phyloP scores from a whole-genome alignment of 1,140 invertebrate species.

The Nymphalis io region DNA sequence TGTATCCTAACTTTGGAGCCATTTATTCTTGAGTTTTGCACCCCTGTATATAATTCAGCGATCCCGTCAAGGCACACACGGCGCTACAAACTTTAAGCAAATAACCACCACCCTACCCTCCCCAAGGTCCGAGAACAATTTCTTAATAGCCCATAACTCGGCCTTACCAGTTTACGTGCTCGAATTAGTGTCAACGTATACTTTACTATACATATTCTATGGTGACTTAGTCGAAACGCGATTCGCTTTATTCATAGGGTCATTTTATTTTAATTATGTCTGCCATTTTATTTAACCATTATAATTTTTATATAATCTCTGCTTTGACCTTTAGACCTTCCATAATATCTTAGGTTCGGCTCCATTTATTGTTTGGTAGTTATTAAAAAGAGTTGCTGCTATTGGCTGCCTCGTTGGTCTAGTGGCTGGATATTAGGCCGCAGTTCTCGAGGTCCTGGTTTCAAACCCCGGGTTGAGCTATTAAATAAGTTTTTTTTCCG shows the following conservation, averaged over 20 bases:
- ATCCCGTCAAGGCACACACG: slow-evolving; percentile 59
- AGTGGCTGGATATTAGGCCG: no score
- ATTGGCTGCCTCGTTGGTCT: no score
- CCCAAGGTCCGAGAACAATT: slow-evolving; percentile 58
- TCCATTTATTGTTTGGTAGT: no score
- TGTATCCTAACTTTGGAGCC: slow-evolving; percentile 3
- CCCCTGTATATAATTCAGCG: slow-evolving; percentile 56
- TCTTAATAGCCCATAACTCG: slow-evolving; percentile 75
- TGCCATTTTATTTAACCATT: no score
- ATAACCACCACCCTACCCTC: slow-evolving; percentile 49
- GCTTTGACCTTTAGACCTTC: no score
- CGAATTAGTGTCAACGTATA: slow-evolving; percentile 59
- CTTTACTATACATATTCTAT: background rate
- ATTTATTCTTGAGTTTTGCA: slow-evolving; percentile 31
- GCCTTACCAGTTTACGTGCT: slow-evolving; percentile 57
- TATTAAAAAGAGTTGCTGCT: no score
- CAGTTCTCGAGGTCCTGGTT: no score
- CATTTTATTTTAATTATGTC: no score
- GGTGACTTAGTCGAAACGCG: background rate
- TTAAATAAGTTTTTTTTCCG: no score
- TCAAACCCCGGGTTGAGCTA: no score
- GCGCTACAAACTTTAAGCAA: slow-evolving; percentile 70
- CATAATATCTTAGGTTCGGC: no score
- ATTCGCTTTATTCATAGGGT: background rate
- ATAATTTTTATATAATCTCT: no score